Conservation (phyloP, 2,888 invertebrate species). For the Xanthia togata region DNA sequence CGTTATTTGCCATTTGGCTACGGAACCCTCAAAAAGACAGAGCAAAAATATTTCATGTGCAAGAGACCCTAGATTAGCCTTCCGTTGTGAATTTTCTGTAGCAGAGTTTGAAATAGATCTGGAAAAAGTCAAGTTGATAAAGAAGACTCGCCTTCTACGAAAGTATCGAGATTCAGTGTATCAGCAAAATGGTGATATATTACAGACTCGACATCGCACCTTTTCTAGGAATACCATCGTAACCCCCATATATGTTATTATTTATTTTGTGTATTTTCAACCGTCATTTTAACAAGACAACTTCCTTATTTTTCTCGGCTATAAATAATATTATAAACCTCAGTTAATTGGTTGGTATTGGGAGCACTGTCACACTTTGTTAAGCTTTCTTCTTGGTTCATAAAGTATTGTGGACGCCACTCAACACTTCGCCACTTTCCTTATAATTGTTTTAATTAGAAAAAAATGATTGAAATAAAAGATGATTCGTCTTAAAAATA, state of each 20-base stretch:
- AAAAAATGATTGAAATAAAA: conserved; percentile 66
- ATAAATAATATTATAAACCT: conserved; percentile 42
- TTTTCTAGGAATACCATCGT: neutral
- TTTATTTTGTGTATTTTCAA: neutral
- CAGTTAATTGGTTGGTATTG: conserved; percentile 65
- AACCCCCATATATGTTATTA: neutral
- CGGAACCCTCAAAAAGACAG: no score
- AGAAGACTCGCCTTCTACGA: neutral
- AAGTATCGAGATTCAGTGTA: neutral
- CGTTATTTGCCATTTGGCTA: no score
- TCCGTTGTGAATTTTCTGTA: neutral
- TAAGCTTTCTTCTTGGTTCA: conserved; percentile 69
- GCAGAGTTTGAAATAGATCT: neutral
- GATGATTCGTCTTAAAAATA: neutral
- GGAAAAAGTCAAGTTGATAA: neutral
- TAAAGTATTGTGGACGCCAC: conserved; percentile 67
- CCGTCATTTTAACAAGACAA: neutral
- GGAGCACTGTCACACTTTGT: conserved; percentile 71
- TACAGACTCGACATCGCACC: neutral
- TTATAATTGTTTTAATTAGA: conserved; percentile 71
- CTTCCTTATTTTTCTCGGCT: conserved; percentile 22
- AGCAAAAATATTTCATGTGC: neutral
- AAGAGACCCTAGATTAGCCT: neutral
- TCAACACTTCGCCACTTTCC: conserved; percentile 62
- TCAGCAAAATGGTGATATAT: neutral